These are phyloP conservation scores for Lophius americanus DNA, from an alignment of 2,797 vertebrate genomes.

Conservation along the genomic window DNA sequence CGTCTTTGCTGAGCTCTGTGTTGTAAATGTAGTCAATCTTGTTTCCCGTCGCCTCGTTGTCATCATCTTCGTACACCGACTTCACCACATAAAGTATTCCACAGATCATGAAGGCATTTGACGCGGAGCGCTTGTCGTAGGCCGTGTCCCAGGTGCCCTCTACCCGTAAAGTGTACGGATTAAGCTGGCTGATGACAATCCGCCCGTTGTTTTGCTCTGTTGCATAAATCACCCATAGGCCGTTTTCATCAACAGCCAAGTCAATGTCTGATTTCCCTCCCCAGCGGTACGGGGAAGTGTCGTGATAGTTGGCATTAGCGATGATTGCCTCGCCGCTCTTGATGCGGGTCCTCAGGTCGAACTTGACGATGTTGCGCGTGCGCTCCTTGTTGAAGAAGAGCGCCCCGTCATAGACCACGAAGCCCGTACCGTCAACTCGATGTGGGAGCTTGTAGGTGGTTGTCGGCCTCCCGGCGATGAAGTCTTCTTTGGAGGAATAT, in stretches of 20 bases:
- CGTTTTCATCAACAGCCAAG: conserved; percentile 96
- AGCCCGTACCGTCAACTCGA: conserved; percentile 95
- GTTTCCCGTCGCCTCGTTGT: conserved; percentile 98
- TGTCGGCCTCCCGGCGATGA: conserved; percentile 94
- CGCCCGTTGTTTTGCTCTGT: conserved; percentile 98
- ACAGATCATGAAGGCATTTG: conserved; percentile 99
- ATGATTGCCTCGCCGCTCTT: conserved; percentile 99
- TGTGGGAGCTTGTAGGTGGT: conserved; percentile 98
- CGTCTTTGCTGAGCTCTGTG: conserved; percentile 96
- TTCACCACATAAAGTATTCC: conserved; percentile 98
- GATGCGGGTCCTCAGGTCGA: conserved; percentile 95
- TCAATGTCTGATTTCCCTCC: conserved; percentile 98
- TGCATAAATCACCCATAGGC: conserved; percentile 98
- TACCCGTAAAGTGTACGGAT: conserved; percentile 94
- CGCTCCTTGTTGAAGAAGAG: conserved; percentile 99
- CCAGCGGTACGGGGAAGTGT: conserved; percentile 98
- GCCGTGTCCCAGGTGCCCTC: conserved; percentile 98
- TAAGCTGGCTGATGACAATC: conserved; percentile 97
- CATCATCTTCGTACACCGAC: conserved; percentile 97
- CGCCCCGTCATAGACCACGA: conserved; percentile 96
- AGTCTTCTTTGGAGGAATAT: conserved; percentile 98
- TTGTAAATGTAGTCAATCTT: conserved; percentile 99
- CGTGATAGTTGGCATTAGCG: conserved; percentile 97
- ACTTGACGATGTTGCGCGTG: conserved; percentile 98
- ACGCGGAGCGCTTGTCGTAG: conserved; percentile 97